Evolutionary conservation across 1,140 invertebrate genomes (phyloP).

Genomic region (Pseudomyrmex sp.): DNA sequence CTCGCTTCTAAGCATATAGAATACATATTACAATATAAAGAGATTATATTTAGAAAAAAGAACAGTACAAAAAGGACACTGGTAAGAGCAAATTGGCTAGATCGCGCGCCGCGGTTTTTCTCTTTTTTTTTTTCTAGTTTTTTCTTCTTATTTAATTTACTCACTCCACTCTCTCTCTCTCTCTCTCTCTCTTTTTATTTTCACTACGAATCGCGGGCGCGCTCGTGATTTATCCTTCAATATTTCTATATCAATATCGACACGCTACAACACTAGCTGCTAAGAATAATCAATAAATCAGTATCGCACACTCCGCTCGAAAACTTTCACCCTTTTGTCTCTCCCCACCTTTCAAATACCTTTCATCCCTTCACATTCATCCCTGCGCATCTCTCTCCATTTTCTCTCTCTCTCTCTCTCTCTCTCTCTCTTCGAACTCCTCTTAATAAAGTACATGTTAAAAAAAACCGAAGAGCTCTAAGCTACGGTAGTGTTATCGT

Average conservation of each 20-base stretch:
- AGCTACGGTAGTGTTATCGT: conserved; percentile 65
- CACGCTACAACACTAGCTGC: conserved; percentile 72
- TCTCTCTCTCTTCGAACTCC: conserved; percentile 45
- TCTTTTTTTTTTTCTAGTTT: not conserved
- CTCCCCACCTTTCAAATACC: conserved; percentile 3
- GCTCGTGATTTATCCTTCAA: conserved; percentile 72
- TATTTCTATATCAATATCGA: conserved; percentile 74
- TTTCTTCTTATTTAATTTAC: not conserved
- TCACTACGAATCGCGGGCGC: conserved; percentile 15
- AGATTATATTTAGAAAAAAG: conserved; percentile 82
- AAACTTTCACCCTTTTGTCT: conserved; percentile 15
- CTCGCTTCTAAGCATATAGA: conserved; percentile 69
- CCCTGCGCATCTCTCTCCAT: conserved; percentile 21
- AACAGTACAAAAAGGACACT: conserved; percentile 81
- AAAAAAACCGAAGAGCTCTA: conserved; percentile 59
- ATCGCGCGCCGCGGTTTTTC: conserved; percentile 63
- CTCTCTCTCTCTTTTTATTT: not conserved
- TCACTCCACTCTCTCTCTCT: not conserved
- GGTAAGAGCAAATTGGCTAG: conserved; percentile 82
- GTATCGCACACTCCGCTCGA: conserved; percentile 46
- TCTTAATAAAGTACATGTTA: conserved; percentile 69
- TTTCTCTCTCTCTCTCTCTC: conserved; percentile 29
- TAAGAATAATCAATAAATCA: conserved; percentile 79
- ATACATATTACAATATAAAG: conserved; percentile 70
- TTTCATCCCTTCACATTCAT: conserved; percentile 36